A percentile compares a stretch with the other conserved stretches of the same genome.
Evolutionary conservation across 2,888 invertebrate genomes (phyloP).

Genomic region (Horisme vitalbata): DNA sequence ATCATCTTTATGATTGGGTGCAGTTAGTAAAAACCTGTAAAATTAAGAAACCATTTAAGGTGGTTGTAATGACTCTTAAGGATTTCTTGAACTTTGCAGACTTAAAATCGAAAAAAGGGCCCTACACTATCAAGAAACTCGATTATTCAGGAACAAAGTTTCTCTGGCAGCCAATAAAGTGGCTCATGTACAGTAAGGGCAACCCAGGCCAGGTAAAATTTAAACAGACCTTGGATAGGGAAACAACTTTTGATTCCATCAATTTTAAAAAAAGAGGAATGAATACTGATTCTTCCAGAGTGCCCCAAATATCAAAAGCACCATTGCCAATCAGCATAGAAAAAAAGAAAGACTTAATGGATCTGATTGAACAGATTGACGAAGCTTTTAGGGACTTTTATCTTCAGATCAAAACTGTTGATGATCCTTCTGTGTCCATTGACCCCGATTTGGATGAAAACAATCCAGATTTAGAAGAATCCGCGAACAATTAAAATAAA

Average conservation of each 20-base stretch:
- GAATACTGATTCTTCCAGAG: too few species aligned
- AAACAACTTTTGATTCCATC: too few species aligned
- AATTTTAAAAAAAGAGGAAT: too few species aligned
- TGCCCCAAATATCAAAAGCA: too few species aligned
- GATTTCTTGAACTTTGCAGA: not conserved
- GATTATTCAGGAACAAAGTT: not conserved
- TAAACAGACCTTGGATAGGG: too few species aligned
- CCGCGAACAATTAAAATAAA: too few species aligned
- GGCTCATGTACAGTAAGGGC: constrained; percentile 5
- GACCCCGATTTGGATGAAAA: not conserved
- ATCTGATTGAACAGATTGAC: constrained; percentile 5
- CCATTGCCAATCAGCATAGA: constrained; percentile 5
- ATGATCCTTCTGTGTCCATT: not conserved
- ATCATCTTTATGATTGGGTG: not conserved
- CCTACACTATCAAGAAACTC: not conserved
- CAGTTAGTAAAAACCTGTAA: too few species aligned
- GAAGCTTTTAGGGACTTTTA: too few species aligned
- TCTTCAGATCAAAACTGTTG: too few species aligned
- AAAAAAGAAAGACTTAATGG: constrained; percentile 9
- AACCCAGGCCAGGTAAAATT: constrained; percentile 17
- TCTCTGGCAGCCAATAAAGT: not conserved
- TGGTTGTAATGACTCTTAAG: too few species aligned
- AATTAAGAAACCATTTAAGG: not conserved
- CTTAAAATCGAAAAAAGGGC: constrained; percentile 2
- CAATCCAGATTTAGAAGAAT: too few species aligned